phyloP scores from a whole-genome alignment of 2,888 invertebrate species.

The Idaea dimidiata region DNA sequence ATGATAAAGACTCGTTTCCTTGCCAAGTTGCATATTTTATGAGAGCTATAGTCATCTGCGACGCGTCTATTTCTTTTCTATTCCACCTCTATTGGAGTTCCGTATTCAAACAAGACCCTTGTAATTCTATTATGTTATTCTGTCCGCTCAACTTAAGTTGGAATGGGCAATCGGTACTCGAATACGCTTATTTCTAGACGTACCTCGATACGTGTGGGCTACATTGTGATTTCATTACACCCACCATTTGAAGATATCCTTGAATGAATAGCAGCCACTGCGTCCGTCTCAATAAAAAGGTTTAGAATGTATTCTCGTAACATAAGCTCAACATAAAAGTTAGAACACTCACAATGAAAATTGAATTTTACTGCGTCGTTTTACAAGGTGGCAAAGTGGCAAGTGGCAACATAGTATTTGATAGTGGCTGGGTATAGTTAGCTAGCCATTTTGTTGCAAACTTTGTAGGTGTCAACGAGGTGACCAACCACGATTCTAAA shows the following conservation, averaged over 20 bases:
- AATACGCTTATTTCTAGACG: neutral
- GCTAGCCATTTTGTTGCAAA: neutral
- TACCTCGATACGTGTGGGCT: neutral
- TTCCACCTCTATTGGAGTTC: neutral
- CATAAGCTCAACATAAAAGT: neutral
- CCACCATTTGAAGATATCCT: neutral
- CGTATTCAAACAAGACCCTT: conserved; percentile 1
- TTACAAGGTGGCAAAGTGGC: neutral
- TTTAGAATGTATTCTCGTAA: neutral
- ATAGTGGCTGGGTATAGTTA: neutral
- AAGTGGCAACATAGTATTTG: neutral
- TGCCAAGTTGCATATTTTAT: neutral
- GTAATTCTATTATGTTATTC: neutral
- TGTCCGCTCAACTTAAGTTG: neutral
- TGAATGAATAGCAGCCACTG: neutral
- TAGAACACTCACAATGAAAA: neutral
- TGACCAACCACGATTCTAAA: neutral
- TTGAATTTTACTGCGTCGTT: neutral
- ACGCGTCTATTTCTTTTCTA: neutral
- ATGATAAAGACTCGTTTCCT: neutral
- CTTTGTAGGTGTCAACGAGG: neutral
- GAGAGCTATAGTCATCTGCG: neutral
- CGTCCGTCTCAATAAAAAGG: neutral
- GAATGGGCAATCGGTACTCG: neutral
- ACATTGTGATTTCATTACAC: conserved; percentile 1